These are phyloP conservation scores for Amniataba percoides DNA, from an alignment of 2,797 vertebrate genomes.

Conservation along the genomic window DNA sequence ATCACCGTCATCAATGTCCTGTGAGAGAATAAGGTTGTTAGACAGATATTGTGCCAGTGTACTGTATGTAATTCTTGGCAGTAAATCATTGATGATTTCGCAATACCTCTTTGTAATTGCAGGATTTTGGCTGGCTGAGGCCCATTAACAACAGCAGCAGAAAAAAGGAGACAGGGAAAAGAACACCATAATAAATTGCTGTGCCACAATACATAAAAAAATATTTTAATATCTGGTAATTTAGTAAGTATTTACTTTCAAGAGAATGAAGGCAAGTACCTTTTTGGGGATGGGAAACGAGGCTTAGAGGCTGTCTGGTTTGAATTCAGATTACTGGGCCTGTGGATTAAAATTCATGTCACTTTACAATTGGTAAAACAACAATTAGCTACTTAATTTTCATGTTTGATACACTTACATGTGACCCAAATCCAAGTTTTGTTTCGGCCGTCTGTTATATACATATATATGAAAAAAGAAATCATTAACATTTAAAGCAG, in stretches of 20 bases:
- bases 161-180: background rate
- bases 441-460: conserved; percentile 35
- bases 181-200: conserved; percentile 6
- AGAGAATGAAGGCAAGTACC: conserved; percentile 39
- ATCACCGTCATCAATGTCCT: conserved; percentile 56
- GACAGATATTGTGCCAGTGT: background rate
- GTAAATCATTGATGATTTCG: background rate
- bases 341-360: conserved; percentile 34
- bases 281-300: conserved; percentile 73
- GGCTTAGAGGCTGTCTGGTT: conserved; percentile 50
- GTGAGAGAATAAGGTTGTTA: conserved; percentile 20
- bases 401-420: conserved; percentile 21
- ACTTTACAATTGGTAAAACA: background rate
- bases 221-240: background rate
- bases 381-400: background rate
- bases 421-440: conserved; percentile 7
- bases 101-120: conserved; percentile 56
- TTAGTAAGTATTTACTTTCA: background rate
- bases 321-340: conserved; percentile 31
- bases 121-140: conserved; percentile 54
- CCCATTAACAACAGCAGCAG: conserved; percentile 23
- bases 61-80: background rate
- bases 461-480: background rate
- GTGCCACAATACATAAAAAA: background rate
- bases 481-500: background rate